Evolutionary conservation across 1,140 invertebrate genomes (phyloP).

Genomic region (Diplogasteroides magnus): DNA sequence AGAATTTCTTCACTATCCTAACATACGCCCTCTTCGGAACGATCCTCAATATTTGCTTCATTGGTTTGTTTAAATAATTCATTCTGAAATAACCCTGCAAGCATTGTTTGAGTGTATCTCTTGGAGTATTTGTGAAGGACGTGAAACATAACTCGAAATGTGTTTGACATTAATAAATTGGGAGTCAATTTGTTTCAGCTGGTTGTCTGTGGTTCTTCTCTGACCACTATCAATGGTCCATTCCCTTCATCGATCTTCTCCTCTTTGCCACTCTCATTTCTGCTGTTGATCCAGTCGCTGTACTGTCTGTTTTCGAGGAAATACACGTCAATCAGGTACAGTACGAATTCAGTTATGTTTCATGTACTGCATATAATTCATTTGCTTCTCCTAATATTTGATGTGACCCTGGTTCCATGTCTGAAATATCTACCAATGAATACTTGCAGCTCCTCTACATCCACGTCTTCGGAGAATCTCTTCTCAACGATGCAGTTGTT

Average conservation of each 20-base stretch:
- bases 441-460: conserved; percentile 89
- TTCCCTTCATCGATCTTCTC: conserved; percentile 58
- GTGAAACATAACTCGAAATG: no score
- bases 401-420: no score
- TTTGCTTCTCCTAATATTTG: no score
- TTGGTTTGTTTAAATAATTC: conserved; percentile 18
- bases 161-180: neutral
- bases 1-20: conserved; percentile 87
- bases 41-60: conserved; percentile 34
- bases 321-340: conserved; percentile 61
- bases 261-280: conserved; percentile 95
- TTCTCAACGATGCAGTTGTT: conserved; percentile 94
- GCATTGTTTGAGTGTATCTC: no score
- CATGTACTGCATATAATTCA: no score
- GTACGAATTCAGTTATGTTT: no score
- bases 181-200: conserved; percentile 12
- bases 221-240: conserved; percentile 21
- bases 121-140: no score
- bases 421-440: no score
- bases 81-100: no score
- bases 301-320: conserved; percentile 43
- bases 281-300: conserved; percentile 92
- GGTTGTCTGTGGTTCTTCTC: conserved; percentile 24
- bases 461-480: conserved; percentile 96
- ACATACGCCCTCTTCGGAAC: conserved; percentile 80